Conservation (phyloP, 2,888 invertebrate species). For the Melanostoma scalare region DNA sequence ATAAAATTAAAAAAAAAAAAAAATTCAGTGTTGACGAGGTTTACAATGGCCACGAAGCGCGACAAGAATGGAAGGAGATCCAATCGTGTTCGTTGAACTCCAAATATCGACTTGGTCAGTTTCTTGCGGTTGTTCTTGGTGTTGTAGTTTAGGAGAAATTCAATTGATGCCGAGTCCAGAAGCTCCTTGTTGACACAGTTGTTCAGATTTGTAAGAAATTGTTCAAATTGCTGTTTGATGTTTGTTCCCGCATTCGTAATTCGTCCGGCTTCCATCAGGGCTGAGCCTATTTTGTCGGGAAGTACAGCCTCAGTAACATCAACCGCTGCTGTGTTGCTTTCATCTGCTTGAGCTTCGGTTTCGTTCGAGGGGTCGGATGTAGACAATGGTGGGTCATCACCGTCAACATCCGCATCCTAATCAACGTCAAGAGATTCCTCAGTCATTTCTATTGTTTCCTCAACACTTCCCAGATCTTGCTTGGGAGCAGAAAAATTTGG, state of each 20-base stretch:
- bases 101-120: conserved; percentile 92
- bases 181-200: conserved; percentile 97
- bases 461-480: conserved; percentile 81
- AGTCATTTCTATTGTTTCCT: conserved; percentile 86
- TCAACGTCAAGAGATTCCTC: conserved; percentile 91
- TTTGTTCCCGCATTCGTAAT: conserved; percentile 74
- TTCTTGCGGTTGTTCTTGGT: conserved; percentile 97
- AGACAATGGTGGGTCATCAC: conserved; percentile 83
- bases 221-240: conserved; percentile 85
- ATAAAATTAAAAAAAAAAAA: too few relatives aligned
- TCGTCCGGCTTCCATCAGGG: conserved; percentile 78
- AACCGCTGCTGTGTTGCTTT: conserved; percentile 83
- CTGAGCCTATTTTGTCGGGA: conserved; percentile 77
- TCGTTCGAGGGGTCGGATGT: conserved; percentile 82
- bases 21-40: conserved; percentile 96
- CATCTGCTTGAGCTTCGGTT: conserved; percentile 78
- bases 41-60: conserved; percentile 94
- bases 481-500: conserved; percentile 88
- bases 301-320: conserved; percentile 81
- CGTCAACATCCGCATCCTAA: conserved; percentile 87
- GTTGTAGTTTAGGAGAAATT: conserved; percentile 96
- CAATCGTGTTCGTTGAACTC: conserved; percentile 90
- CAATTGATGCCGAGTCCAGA: conserved; percentile 97
- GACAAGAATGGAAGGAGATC: conserved; percentile 97
- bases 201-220: conserved; percentile 92